Percentiles rank a stretch among this genome's conserved stretches.
Conservation (phyloP, 2,113 vertebrate species). For the Pachycephala philippinensis region DNA sequence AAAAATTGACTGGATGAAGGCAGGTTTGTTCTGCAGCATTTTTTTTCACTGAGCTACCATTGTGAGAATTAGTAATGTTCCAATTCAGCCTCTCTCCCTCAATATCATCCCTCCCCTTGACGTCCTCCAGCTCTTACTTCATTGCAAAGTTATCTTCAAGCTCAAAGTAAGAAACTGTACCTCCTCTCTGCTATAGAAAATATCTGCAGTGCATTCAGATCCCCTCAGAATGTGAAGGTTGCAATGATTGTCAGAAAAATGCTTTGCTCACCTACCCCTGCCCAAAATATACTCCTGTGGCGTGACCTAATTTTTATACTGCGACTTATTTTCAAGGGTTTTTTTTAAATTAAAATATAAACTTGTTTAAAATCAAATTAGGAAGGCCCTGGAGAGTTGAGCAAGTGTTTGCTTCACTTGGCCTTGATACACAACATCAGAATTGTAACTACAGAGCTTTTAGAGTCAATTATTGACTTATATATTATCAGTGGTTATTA, state of each 20-base stretch:
- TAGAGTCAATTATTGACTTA: neutral
- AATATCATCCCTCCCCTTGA: neutral
- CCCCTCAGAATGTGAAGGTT: neutral
- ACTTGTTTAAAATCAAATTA: neutral
- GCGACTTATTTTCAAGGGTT: neutral
- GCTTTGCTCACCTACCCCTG: neutral
- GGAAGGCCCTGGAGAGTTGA: neutral
- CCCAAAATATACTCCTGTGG: neutral
- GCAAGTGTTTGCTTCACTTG: neutral
- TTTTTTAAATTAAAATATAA: neutral
- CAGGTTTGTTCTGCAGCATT: constrained; percentile 35
- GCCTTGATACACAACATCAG: neutral
- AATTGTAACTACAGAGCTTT: neutral
- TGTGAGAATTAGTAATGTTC: constrained; percentile 21
- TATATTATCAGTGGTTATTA: neutral
- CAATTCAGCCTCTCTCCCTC: neutral
- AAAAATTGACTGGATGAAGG: constrained; percentile 41
- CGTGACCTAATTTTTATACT: neutral
- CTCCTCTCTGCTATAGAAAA: neutral
- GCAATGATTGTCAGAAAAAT: neutral
- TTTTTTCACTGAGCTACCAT: constrained; percentile 48
- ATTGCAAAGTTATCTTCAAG: constrained; percentile 9
- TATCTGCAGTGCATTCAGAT: neutral
- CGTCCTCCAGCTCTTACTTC: neutral
- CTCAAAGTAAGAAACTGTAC: neutral